phyloP scores from a whole-genome alignment of 2,113 vertebrate species.

The Syngnathus scovelli region DNA sequence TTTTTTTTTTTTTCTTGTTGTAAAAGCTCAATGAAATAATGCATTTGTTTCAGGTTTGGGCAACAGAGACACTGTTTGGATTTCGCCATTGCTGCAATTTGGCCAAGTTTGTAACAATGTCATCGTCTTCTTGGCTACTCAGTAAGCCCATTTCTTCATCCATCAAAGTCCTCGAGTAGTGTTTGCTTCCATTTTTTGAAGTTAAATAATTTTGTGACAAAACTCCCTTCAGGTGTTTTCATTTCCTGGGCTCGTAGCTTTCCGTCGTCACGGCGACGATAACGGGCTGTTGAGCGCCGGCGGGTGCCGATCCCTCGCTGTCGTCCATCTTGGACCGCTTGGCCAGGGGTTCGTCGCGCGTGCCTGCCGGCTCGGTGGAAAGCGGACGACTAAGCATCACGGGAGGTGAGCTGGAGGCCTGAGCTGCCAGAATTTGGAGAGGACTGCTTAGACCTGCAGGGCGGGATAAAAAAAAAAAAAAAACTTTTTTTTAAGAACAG shows the following conservation, averaged over 20 bases:
- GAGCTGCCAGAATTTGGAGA: conserved; percentile 90
- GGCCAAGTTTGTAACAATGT: neutral
- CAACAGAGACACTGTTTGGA: neutral
- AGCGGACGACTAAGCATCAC: conserved; percentile 76
- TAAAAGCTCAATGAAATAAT: conserved; percentile 43
- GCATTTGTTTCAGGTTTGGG: conserved; percentile 49
- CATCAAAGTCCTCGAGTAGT: neutral
- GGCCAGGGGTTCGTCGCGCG: conserved; percentile 76
- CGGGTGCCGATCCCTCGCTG: conserved; percentile 39
- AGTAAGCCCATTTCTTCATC: neutral
- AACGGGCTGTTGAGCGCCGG: conserved; percentile 71
- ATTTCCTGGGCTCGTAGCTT: conserved; percentile 61
- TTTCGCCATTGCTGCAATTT: neutral
- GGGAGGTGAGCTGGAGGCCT: conserved; percentile 89
- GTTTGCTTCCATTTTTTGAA: neutral
- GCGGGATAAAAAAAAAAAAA: neutral
- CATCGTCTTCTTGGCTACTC: neutral
- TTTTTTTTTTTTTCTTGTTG: conserved; percentile 47
- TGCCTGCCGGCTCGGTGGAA: conserved; percentile 50
- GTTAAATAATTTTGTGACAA: neutral
- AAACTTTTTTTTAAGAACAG: neutral
- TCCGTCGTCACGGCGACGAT: conserved; percentile 75
- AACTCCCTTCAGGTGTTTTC: conserved; percentile 47
- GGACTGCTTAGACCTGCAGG: conserved; percentile 82
- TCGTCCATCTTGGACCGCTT: conserved; percentile 85